Base-by-base conservation (phyloP, 2,888 invertebrate species). In the Rotaria macrura region DNA sequence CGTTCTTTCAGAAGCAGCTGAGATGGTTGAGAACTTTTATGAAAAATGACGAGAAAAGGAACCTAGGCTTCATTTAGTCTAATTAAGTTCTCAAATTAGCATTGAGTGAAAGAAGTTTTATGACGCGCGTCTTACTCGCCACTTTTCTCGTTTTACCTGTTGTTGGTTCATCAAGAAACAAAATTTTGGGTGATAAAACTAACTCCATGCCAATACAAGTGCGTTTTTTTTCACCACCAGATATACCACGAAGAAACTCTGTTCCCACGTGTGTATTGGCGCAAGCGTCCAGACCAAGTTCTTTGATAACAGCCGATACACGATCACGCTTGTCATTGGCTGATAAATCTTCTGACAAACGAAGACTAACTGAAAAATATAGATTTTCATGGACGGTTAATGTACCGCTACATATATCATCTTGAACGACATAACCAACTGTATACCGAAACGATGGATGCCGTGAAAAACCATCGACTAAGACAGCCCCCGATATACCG, bases 201-300 rank as follows among this genome's bases (percentile, higher is more conserved):
- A 91, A 87, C 88, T 91, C 91, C 91, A 91, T 91, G 25, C 91
- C 91, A 86, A 91, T 91, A 87, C 90, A 90, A 40, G 89, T 89
- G 43, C 91, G 88, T 87, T 91, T 91, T 79, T 90, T 88, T 87
- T 91, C 91, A 72, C 91, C 91, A 52, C 91, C 91, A 10, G 91
- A 91, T 23, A 91, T 89, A 29, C 91, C 91, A 12, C 91, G 88
- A 40, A 90, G 89, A 85, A 91, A 90, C 87, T 90, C 90, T 87
- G 89, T 91, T 1, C 91, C 91, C 17, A 49, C 83, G 89, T 89
- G 43, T 85, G 85, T 23, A 87, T 84, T 0, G 87, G 85, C 25
- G 89, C 87, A 40, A 86, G 40, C 12, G 86, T 85, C 10, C 10
- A 49, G 49, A 14, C 49, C 49, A 2, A 49, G 17, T 17, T 49